Percentiles rank a stretch among this genome's conserved stretches.
Evolutionary conservation across 2,113 vertebrate genomes (phyloP).

Genomic region (Microcebus tavaratra): DNA sequence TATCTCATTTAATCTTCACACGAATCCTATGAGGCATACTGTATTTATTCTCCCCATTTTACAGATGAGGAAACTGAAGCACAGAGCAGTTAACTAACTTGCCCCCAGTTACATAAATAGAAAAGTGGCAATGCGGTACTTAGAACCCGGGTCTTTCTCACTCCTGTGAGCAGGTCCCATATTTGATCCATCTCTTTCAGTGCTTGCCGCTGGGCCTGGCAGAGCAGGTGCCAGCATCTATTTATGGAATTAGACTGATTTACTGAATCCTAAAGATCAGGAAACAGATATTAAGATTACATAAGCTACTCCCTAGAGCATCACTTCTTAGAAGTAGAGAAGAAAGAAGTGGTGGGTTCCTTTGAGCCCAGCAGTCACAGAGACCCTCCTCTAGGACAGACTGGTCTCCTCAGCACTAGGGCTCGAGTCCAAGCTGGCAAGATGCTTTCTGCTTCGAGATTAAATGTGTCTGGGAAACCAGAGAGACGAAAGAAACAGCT

Average conservation of each 20-base stretch:
- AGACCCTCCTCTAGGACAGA: not conserved
- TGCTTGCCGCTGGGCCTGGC: not conserved
- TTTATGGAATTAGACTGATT: not conserved
- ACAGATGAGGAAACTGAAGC: conserved; percentile 26
- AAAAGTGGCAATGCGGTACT: not conserved
- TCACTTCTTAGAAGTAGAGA: not conserved
- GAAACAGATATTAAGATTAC: not conserved
- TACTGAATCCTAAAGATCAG: not conserved
- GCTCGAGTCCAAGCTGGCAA: not conserved
- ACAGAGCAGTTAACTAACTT: not conserved
- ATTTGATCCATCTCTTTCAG: not conserved
- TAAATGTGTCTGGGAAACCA: conserved; percentile 36
- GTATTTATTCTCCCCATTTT: not conserved
- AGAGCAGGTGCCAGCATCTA: not conserved
- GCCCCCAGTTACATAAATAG: not conserved
- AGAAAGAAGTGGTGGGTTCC: not conserved
- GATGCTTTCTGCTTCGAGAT: conserved; percentile 23
- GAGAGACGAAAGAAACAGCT: conserved; percentile 18
- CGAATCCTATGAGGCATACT: not conserved
- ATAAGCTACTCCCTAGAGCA: not conserved
- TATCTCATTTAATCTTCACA: not conserved
- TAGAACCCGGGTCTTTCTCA: not conserved
- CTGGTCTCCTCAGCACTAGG: not conserved
- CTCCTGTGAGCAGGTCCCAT: not conserved
- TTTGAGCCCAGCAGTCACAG: not conserved